These are phyloP conservation scores for Drosophila funebris DNA, from an alignment of 1,140 invertebrate species.

Conservation along the genomic window DNA sequence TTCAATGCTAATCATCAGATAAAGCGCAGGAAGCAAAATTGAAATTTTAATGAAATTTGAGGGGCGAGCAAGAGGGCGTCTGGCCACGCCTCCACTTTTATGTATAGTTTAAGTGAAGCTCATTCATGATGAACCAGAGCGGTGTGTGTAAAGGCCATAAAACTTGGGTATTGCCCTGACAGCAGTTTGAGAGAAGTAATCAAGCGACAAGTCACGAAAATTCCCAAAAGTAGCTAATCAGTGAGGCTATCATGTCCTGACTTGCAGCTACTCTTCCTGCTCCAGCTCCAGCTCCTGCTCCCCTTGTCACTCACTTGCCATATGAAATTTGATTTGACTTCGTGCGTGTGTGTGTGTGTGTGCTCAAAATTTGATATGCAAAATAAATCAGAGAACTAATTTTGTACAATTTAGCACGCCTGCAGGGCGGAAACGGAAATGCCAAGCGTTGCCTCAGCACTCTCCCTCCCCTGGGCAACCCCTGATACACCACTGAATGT, in stretches of 20 bases:
- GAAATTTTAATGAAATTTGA: constrained; percentile 73
- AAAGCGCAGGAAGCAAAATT: constrained; percentile 51
- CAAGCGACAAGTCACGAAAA: constrained; percentile 61
- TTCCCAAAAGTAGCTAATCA: constrained; percentile 70
- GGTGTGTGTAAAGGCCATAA: constrained; percentile 42
- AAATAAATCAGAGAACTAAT: constrained; percentile 57
- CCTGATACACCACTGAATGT: not conserved
- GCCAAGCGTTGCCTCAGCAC: not conserved
- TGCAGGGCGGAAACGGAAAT: constrained; percentile 49
- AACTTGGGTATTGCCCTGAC: constrained; percentile 33
- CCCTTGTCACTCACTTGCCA: constrained; percentile 5
- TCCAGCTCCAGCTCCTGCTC: not conserved
- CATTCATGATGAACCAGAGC: constrained; percentile 16
- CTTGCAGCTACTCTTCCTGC: not conserved
- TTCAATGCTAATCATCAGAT: constrained; percentile 45
- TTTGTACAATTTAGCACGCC: constrained; percentile 48
- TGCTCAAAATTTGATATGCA: constrained; percentile 49
- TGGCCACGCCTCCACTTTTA: constrained; percentile 21
- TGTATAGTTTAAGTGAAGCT: constrained; percentile 33
- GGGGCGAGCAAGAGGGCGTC: not conserved
- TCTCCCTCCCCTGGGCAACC: not conserved
- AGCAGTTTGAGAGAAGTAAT: constrained; percentile 53
- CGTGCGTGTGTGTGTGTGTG: constrained; percentile 7
- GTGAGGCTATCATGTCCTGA: constrained; percentile 45
- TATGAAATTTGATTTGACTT: constrained; percentile 46